Percentiles rank a stretch among this genome's conserved stretches.
These are phyloP conservation scores for Stenolophus ochropezus DNA, from an alignment of 2,888 invertebrate genomes.

Conservation along the genomic window DNA sequence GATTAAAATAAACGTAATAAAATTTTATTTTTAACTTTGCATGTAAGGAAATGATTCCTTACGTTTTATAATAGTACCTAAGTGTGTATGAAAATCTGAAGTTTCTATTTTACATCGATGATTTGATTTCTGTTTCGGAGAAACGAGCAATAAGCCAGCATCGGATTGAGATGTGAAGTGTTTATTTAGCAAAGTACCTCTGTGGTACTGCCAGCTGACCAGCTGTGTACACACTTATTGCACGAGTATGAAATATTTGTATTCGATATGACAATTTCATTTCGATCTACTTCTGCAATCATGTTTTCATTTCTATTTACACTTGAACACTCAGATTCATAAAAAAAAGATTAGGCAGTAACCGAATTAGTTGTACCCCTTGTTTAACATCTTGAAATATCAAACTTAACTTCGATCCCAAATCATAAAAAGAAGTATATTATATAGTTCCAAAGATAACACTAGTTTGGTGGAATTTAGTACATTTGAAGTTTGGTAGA, in stretches of 20 bases:
- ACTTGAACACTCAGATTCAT: too few relatives aligned
- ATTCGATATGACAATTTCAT: background rate
- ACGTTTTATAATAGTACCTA: background rate
- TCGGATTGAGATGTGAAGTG: conserved; percentile 28
- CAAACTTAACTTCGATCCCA: too few relatives aligned
- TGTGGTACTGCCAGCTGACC: conserved; percentile 8
- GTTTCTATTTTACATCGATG: conserved; percentile 4
- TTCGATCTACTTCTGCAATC: background rate
- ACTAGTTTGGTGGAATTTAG: too few relatives aligned
- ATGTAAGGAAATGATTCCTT: background rate
- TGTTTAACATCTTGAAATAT: too few relatives aligned
- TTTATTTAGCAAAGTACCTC: conserved; percentile 29
- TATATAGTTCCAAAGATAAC: too few relatives aligned
- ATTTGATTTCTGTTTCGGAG: conserved; percentile 12
- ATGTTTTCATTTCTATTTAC: background rate
- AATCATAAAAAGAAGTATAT: too few relatives aligned
- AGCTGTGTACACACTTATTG: conserved; percentile 49
- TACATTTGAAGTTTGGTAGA: too few relatives aligned
- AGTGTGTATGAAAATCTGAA: background rate
- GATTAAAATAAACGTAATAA: conserved; percentile 14
- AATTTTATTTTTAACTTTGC: conserved; percentile 13
- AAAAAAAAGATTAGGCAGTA: too few relatives aligned
- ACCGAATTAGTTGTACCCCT: too few relatives aligned
- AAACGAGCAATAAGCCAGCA: conserved; percentile 26
- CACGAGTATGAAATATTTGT: conserved; percentile 18